Conservation (phyloP, 2,113 vertebrate species). For the Platycercus adscitus region DNA sequence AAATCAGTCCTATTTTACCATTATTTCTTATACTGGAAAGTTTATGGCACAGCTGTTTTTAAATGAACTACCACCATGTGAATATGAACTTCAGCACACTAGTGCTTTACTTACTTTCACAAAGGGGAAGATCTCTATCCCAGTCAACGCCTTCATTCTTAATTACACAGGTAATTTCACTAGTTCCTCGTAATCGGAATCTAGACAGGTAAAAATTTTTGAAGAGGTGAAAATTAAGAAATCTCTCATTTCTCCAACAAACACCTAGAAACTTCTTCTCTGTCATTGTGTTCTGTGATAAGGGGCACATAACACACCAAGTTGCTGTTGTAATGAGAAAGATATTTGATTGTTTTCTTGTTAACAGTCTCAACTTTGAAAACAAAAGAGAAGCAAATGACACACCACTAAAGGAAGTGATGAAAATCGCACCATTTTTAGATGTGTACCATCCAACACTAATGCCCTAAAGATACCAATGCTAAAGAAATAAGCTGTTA, state of each 20-base stretch:
- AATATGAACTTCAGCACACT: background rate
- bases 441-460: background rate
- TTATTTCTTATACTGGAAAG: background rate
- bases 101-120: constrained; percentile 61
- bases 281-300: background rate
- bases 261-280: background rate
- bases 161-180: background rate
- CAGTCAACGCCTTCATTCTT: background rate
- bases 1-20: background rate
- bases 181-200: background rate
- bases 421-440: background rate
- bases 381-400: background rate
- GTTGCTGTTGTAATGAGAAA: background rate
- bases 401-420: background rate
- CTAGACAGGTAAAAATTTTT: background rate
- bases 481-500: background rate
- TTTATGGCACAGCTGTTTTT: background rate
- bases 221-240: background rate
- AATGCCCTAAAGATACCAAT: background rate
- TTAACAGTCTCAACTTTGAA: background rate
- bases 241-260: background rate
- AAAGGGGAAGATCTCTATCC: background rate
- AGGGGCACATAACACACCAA: fast-evolving
- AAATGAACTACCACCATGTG: background rate
- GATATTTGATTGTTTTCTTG: background rate